A percentile compares a stretch with the other conserved stretches of the same genome.
phyloP scores from a whole-genome alignment of 2,113 vertebrate genomes.

The Emydura subglobosa region DNA sequence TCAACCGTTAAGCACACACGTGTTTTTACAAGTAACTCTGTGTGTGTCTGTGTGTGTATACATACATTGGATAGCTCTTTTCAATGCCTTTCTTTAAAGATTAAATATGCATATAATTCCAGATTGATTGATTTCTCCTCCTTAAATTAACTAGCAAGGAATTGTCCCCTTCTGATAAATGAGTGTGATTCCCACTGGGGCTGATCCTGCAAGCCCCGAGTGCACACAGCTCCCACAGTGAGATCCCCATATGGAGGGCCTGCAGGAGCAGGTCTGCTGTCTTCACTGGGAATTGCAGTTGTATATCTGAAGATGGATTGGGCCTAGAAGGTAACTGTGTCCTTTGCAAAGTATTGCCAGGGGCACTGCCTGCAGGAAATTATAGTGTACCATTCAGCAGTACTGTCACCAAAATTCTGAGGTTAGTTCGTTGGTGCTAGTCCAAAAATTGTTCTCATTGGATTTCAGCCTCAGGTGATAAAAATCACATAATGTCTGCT shows the following conservation, averaged over 20 bases:
- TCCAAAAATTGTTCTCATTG: neutral
- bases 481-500: neutral
- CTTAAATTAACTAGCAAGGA: neutral
- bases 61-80: neutral
- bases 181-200: neutral
- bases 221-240: neutral
- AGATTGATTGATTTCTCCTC: neutral
- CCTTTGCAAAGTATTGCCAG: neutral
- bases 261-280: rapidly evolving
- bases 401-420: neutral
- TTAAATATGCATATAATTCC: neutral
- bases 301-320: neutral
- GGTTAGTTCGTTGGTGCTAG: rapidly evolving
- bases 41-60: neutral
- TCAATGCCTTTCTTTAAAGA: neutral
- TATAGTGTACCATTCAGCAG: neutral
- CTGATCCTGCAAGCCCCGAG: neutral
- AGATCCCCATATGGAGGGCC: neutral
- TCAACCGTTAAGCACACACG: conserved; percentile 46
- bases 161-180: neutral
- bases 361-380: rapidly evolving
- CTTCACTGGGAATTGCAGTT: neutral
- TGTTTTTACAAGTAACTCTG: conserved; percentile 29
- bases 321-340: rapidly evolving
- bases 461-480: neutral